A percentile compares a stretch with the other conserved stretches of the same genome.
phyloP scores from a whole-genome alignment of 2,113 vertebrate species.

The Cyprichromis sp. region DNA sequence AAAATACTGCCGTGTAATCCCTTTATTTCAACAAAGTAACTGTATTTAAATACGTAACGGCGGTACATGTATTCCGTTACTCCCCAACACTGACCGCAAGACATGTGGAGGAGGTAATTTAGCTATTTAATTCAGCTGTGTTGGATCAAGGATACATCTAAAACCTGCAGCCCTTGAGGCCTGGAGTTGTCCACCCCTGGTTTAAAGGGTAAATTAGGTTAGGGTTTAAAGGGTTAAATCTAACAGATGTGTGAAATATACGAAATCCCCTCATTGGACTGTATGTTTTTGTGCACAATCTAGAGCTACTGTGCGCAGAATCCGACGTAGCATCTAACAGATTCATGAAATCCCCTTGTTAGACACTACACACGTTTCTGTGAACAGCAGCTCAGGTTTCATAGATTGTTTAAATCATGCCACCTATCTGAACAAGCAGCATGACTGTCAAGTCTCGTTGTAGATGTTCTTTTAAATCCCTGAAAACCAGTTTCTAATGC shows the following conservation, averaged over 20 bases:
- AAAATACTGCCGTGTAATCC: too few species aligned
- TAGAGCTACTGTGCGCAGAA: neutral
- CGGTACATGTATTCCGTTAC: neutral
- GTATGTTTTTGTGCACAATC: neutral
- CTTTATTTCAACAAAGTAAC: too few species aligned
- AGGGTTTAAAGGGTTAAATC: neutral
- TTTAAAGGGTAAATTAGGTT: neutral
- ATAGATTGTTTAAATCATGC: neutral
- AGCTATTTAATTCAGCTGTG: neutral
- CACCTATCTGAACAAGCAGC: neutral
- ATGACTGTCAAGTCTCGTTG: neutral
- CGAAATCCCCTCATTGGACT: neutral
- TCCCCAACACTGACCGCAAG: neutral
- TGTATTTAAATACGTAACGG: neutral
- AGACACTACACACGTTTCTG: neutral
- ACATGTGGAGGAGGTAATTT: neutral
- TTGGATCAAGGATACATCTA: neutral
- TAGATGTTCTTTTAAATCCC: neutral
- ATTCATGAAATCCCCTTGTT: neutral
- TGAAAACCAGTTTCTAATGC: neutral
- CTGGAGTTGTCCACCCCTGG: neutral
- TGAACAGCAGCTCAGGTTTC: neutral
- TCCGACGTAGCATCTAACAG: accelerated
- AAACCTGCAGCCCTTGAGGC: neutral
- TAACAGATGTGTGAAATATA: neutral